Base-by-base conservation (phyloP, 2,888 invertebrate species). In the Calameuta filiformis region DNA sequence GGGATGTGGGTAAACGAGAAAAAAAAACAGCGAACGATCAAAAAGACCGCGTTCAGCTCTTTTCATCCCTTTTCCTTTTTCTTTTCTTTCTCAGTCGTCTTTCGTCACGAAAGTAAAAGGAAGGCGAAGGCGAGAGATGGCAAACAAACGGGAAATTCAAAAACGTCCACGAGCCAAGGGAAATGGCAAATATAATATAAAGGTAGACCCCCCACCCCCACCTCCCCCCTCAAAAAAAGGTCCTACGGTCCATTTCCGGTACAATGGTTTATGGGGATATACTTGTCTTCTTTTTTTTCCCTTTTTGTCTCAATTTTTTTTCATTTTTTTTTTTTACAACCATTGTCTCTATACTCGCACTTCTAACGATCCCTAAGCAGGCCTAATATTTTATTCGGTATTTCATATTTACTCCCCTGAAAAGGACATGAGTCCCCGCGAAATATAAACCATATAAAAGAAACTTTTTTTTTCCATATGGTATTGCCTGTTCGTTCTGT, bases 331-430 rank as follows among this genome's bases (percentile, higher is more conserved):
- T 35, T 56, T 40, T 71, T 40, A 69, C 0, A 23, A 80, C 80
- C 79, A 83, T 83, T 83, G 85, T 85, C 85, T 83, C 81, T 79
- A 69, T 35, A 78, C 69, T 68, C 56, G 78, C 78, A 79, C 77
- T 77, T 83, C 82, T 84, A 84, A 85, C 83, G 84, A 85, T 79
- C 34, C 35, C 31, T 23, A 6, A 56, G 9, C 56, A 56, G 23
- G 23, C 56, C 56, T 23, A 34, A 0, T 11, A 3, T 23, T 71
- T 34, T 31, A 31, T 71, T 71, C 12, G 34, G 31, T 31, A 31
- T 78, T 80, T 75, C 78, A 85, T 85, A 85, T 87, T 88, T 88
- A 77, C 82, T 82, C 79, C 80, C 78, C 79, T 31, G 1, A 9
- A 0, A 12, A 35, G 35, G 9, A 2, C n/a, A n/a, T 4, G 30